Evolutionary conservation across 2,797 vertebrate species (phyloP).

Genomic region (Pyrocephalus nanus): DNA sequence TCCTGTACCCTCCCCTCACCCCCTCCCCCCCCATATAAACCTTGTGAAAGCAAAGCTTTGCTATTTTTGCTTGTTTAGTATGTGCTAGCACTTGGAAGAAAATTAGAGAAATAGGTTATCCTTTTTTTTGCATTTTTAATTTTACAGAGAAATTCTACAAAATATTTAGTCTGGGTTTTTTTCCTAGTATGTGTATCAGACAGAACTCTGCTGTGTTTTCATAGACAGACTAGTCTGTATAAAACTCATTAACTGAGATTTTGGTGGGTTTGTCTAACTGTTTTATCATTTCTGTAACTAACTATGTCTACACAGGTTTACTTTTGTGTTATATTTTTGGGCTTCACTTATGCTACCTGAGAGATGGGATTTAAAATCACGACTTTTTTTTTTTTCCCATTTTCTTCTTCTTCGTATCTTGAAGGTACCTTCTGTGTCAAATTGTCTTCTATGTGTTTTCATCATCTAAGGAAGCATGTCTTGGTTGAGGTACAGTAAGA

Average conservation of each 20-base stretch:
- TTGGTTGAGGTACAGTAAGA: not conserved
- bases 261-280: not conserved
- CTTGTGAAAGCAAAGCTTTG: not conserved
- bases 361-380: not conserved
- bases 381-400: fast-evolving
- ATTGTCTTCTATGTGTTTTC: not conserved
- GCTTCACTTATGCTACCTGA: not conserved
- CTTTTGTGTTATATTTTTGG: not conserved
- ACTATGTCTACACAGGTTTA: not conserved
- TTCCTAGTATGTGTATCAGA: not conserved
- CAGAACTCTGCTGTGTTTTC: fast-evolving
- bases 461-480: not conserved
- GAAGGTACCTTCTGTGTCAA: not conserved
- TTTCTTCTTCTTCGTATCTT: not conserved
- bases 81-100: not conserved
- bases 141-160: not conserved
- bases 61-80: not conserved
- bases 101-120: not conserved
- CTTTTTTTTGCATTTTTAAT: not conserved
- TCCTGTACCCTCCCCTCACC: too few species aligned
- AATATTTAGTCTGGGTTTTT: not conserved
- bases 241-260: not conserved
- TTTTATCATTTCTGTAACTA: not conserved
- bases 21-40: too few species aligned
- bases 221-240: not conserved